Conservation (phyloP, 2,797 vertebrate genomes). For the Protosalanx chinensis region DNA sequence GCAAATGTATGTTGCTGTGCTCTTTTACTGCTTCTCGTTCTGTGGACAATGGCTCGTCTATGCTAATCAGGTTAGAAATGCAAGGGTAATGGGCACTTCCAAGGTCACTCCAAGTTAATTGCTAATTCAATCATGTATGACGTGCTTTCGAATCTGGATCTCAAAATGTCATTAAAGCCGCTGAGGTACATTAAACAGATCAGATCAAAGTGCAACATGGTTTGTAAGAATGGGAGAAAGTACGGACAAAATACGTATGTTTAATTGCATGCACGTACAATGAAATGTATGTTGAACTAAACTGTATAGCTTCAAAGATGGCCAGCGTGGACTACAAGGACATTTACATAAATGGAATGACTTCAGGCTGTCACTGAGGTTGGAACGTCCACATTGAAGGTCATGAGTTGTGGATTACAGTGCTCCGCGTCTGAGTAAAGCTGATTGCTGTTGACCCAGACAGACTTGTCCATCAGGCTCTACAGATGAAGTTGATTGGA, state of each 20-base stretch:
- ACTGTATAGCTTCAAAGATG: background rate
- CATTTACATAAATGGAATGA: background rate
- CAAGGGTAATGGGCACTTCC: constrained; percentile 9
- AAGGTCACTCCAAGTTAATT: constrained; percentile 8
- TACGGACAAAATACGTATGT: background rate
- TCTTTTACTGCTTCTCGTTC: constrained; percentile 1
- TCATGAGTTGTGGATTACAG: constrained; percentile 52
- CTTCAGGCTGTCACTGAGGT: constrained; percentile 21
- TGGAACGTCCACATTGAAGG: constrained; percentile 48
- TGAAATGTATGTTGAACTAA: too few species aligned
- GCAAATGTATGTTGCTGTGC: constrained; percentile 15
- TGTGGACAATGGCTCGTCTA: constrained; percentile 27
- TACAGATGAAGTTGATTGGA: constrained; percentile 56
- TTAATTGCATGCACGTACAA: background rate
- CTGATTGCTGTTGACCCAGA: constrained; percentile 52
- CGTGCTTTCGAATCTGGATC: constrained; percentile 30
- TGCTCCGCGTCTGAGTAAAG: constrained; percentile 54
- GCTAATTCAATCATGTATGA: constrained; percentile 5
- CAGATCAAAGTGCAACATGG: background rate
- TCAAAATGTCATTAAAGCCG: constrained; percentile 21
- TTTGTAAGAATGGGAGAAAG: constrained; percentile 12
- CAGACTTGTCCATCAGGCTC: constrained; percentile 42
- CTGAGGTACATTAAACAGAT: constrained; percentile 17
- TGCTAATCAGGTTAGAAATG: constrained; percentile 27
- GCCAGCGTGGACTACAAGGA: background rate